phyloP scores from a whole-genome alignment of 2,888 invertebrate species.

The Drosophila atripex region DNA sequence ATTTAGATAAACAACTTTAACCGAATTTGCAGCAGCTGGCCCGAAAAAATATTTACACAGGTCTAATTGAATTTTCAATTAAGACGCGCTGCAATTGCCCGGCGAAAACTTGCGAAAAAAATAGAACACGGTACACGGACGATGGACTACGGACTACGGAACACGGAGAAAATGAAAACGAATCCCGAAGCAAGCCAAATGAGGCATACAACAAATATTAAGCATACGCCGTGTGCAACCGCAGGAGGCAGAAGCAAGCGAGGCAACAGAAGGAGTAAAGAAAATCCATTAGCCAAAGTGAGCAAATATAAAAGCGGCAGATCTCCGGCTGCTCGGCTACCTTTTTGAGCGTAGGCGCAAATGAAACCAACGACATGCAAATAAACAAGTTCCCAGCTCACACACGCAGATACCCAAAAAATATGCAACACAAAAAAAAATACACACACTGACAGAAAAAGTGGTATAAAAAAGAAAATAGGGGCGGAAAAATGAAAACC shows the following conservation, averaged over 20 bases:
- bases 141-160: neutral
- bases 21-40: slow-evolving; percentile 63
- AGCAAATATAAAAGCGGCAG: slow-evolving; percentile 60
- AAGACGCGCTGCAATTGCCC: slow-evolving; percentile 63
- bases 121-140: neutral
- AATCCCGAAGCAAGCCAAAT: slow-evolving; percentile 60
- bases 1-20: slow-evolving; percentile 76
- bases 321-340: slow-evolving; percentile 40
- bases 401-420: slow-evolving; percentile 24
- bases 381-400: slow-evolving; percentile 63
- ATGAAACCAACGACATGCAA: slow-evolving; percentile 73
- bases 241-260: slow-evolving; percentile 42
- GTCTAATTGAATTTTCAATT: slow-evolving; percentile 79
- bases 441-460: slow-evolving; percentile 2
- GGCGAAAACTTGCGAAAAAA: slow-evolving; percentile 17
- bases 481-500: slow-evolving; percentile 39
- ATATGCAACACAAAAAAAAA: slow-evolving; percentile 8
- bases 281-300: slow-evolving; percentile 77
- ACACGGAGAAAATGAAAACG: slow-evolving; percentile 18
- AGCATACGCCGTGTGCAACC: slow-evolving; percentile 70
- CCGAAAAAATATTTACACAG: slow-evolving; percentile 74
- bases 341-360: slow-evolving; percentile 61
- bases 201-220: slow-evolving; percentile 71
- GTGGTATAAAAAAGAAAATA: slow-evolving; percentile 25
- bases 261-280: slow-evolving; percentile 16